Evolutionary conservation across 2,113 vertebrate genomes (phyloP).

Genomic region (Tapirus terrestris): DNA sequence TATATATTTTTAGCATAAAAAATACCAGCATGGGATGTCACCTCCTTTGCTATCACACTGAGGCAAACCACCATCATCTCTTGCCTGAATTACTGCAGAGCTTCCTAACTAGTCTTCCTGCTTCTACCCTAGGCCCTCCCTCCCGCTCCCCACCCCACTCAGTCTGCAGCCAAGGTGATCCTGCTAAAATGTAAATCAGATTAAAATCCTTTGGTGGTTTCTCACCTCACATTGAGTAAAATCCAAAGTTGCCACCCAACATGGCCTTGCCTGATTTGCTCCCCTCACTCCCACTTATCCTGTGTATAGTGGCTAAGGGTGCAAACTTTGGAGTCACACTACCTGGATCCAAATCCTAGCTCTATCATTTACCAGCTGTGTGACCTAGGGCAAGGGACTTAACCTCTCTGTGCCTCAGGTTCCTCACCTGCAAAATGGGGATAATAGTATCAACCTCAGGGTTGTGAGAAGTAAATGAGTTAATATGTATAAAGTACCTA

Average conservation of each 20-base stretch:
- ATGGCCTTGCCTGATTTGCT: not conserved
- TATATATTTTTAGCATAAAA: slow-evolving; percentile 11
- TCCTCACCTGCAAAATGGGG: not conserved
- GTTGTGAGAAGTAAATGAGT: not conserved
- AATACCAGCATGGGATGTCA: not conserved
- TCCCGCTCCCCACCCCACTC: no score
- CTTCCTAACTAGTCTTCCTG: not conserved
- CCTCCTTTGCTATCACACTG: not conserved
- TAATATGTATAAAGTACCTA: slow-evolving; percentile 26
- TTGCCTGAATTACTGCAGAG: not conserved
- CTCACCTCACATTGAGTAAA: not conserved
- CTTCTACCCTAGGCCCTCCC: not conserved
- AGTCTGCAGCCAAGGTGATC: not conserved
- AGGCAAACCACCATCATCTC: not conserved
- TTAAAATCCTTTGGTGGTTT: slow-evolving; percentile 15
- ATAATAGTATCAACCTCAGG: not conserved
- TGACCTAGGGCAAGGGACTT: not conserved
- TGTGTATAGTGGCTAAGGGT: not conserved
- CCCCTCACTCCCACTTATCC: not conserved
- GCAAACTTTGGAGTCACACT: not conserved
- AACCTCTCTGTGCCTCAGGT: slow-evolving; percentile 14
- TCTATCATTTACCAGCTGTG: not conserved
- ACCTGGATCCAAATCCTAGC: not conserved
- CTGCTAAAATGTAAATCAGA: slow-evolving; percentile 29
- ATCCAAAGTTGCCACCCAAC: not conserved